These are phyloP conservation scores for Leptinotarsa defecta DNA, from an alignment of 1,140 invertebrate species.

Conservation along the genomic window DNA sequence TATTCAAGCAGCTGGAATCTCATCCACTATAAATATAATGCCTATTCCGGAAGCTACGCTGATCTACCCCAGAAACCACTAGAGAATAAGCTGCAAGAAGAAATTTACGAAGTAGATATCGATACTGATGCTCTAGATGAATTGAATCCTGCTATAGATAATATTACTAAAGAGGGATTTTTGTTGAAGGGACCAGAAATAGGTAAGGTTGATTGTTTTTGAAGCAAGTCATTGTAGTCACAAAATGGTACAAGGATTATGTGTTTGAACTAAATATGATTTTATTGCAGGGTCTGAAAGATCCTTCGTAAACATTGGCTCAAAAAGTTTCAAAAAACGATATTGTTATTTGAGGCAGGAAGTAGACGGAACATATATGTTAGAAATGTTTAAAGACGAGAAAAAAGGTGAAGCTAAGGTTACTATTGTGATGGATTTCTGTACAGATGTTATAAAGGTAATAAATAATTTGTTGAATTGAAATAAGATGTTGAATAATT, in stretches of 20 bases:
- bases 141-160: conserved; percentile 67
- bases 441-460: conserved; percentile 83
- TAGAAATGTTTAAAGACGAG: conserved; percentile 92
- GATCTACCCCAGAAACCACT: conserved; percentile 77
- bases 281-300: conserved; percentile 66
- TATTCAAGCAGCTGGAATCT: conserved; percentile 87
- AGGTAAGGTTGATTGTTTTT: conserved; percentile 46
- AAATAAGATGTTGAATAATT: neutral
- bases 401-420: conserved; percentile 87
- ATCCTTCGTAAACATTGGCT: conserved; percentile 84
- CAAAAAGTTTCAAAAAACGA: conserved; percentile 88
- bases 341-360: conserved; percentile 88
- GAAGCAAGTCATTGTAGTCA: neutral
- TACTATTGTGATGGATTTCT: conserved; percentile 92
- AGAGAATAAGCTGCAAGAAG: conserved; percentile 73
- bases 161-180: conserved; percentile 86
- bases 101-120: conserved; percentile 84
- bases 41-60: conserved; percentile 81
- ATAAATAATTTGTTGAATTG: conserved; percentile 34
- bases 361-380: conserved; percentile 86
- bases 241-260: neutral
- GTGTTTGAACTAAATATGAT: neutral
- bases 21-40: conserved; percentile 85
- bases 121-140: conserved; percentile 82
- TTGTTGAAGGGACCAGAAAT: conserved; percentile 89